Conservation (phyloP, 1,140 invertebrate species). For the Cherax destructor region DNA sequence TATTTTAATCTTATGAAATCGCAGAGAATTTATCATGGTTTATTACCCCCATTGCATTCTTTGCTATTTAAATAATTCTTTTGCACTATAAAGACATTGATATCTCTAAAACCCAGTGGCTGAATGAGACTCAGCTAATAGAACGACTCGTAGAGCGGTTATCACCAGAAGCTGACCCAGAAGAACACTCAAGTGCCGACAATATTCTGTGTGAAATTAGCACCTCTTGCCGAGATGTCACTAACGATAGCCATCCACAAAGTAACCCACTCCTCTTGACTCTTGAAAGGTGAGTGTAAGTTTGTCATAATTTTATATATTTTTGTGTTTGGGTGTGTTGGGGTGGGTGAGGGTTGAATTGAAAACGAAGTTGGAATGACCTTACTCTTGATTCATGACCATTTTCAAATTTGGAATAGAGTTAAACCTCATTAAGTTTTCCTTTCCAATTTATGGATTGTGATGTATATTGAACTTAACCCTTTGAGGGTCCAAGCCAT, state of each 20-base stretch:
- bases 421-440: too few species aligned
- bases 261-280: slow-evolving; percentile 82
- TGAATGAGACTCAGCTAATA: slow-evolving; percentile 90
- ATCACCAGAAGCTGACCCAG: slow-evolving; percentile 83
- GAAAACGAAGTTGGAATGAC: too few species aligned
- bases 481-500: too few species aligned
- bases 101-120: slow-evolving; percentile 83
- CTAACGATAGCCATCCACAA: slow-evolving; percentile 74
- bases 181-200: slow-evolving; percentile 87
- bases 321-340: neutral
- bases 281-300: slow-evolving; percentile 83
- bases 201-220: slow-evolving; percentile 90
- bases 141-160: slow-evolving; percentile 86
- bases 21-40: neutral
- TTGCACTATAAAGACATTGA: slow-evolving; percentile 19
- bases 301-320: neutral
- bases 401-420: too few species aligned
- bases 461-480: too few species aligned
- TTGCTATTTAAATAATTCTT: slow-evolving; percentile 30
- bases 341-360: too few species aligned
- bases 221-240: slow-evolving; percentile 81
- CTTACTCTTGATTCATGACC: too few species aligned
- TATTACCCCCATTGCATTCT: neutral
- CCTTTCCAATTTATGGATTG: too few species aligned
- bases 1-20: too few species aligned